phyloP scores from a whole-genome alignment of 2,797 vertebrate species.

The Hydrolagus colliei region DNA sequence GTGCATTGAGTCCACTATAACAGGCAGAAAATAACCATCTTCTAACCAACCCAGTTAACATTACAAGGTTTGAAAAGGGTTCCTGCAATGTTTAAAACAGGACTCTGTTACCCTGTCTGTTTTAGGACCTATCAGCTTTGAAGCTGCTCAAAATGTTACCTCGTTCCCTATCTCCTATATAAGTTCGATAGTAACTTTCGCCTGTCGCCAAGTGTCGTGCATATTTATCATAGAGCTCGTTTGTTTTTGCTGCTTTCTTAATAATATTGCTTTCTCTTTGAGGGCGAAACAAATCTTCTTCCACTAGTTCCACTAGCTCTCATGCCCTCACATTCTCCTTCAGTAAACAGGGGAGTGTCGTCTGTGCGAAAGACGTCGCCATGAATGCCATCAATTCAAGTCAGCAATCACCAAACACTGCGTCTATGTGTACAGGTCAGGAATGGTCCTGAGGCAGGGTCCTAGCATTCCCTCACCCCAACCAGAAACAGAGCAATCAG shows the following conservation, averaged over 20 bases:
- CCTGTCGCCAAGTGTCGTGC: not conserved
- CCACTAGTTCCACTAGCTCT: not conserved
- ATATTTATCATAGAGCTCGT: not conserved
- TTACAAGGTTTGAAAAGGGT: not conserved
- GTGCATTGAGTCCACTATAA: constrained; percentile 32
- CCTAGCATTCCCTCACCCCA: not conserved
- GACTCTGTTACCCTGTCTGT: not conserved
- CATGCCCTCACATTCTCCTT: not conserved
- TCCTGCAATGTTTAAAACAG: not conserved
- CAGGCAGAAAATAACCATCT: constrained; percentile 19
- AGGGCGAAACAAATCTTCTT: not conserved
- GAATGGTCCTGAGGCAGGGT: too few relatives aligned
- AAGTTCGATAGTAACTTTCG: not conserved
- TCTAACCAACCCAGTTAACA: not conserved
- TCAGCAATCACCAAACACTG: not conserved
- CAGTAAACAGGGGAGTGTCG: not conserved
- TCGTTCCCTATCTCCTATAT: not conserved
- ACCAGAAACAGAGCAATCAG: not conserved
- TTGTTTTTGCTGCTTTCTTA: too few relatives aligned
- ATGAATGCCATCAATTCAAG: not conserved
- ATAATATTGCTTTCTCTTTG: too few relatives aligned
- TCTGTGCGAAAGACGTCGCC: not conserved
- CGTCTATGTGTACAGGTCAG: too few relatives aligned
- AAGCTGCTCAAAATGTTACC: not conserved
- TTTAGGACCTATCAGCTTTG: not conserved